Evolutionary conservation across 2,797 vertebrate genomes (phyloP).

Genomic region (Argya squamiceps): DNA sequence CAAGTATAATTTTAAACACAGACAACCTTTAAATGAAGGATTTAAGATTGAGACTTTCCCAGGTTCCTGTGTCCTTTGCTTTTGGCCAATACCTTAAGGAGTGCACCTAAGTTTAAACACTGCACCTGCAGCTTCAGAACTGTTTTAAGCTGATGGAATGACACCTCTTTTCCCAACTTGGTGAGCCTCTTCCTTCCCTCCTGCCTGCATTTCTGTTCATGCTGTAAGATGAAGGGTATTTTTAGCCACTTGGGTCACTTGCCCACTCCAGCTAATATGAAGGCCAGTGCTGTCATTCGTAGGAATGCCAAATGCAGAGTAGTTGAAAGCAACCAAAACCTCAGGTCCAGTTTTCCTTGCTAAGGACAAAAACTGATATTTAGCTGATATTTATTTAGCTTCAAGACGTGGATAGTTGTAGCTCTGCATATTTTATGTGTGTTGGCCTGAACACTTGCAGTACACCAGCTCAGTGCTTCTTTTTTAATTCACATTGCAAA

Average conservation of each 20-base stretch:
- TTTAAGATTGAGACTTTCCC: neutral
- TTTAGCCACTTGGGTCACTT: neutral
- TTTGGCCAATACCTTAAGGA: neutral
- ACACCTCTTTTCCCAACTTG: neutral
- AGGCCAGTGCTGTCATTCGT: neutral
- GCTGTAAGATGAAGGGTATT: neutral
- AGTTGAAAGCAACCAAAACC: neutral
- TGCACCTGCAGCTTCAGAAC: neutral
- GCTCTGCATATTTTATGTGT: neutral
- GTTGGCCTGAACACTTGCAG: neutral
- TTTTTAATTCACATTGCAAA: neutral
- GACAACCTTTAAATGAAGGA: neutral
- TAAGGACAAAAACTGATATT: neutral
- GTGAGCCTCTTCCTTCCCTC: neutral
- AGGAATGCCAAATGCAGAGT: neutral
- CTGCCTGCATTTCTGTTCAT: neutral
- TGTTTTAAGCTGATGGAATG: neutral
- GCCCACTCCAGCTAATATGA: neutral
- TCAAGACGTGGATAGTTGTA: neutral
- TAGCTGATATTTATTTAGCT: neutral
- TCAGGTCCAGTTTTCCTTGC: neutral
- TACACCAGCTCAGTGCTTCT: neutral
- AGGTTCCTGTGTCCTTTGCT: neutral
- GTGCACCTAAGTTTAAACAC: neutral
- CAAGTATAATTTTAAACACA: conserved; percentile 25